Evolutionary conservation across 1,140 invertebrate genomes (phyloP), one percentile per base, ranked within the genome.

Genomic region (Zaprionus gabonicus): DNA sequence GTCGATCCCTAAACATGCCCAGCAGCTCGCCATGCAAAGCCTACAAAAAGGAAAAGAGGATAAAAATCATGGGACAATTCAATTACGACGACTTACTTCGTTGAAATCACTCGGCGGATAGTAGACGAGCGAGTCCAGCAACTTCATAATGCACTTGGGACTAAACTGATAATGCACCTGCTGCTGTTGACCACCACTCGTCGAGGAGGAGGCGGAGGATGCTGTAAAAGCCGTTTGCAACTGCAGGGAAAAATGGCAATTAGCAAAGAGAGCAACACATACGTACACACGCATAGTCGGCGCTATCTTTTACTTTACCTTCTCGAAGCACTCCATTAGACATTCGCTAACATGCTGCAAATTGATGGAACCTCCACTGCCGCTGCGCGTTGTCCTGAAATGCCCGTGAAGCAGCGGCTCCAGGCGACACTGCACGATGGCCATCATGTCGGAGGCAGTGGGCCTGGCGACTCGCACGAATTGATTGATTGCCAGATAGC

Each of bases 1-100:
- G 93, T 82, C 96, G 95, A 86, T 98, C 97, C 71, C 94, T 94
- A 92, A 98, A 98, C 78, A 98, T 94, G 75, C 96, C 93, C 27
- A 94, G 92, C 5, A 96, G 95, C 94, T 98, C 98, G 84, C 97
- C 95, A 44, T 94, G 93, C 79, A 97, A 94, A 15, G 95, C 95
- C 94, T 96, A 86, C 58, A 57, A 72, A 56, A 28, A 27, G 13
- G 0, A 3, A 4, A 36, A 20, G 13, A 10, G 12, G 20, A 36
- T 25, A 59, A 4, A 46, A 25, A 17, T 57, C 6, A 9, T 12
- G 6, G 23, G 0, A 20, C 31, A 76, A 56, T 59, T 38, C 23
- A n/a, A 66, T 75, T 65, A 31, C 38, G 20, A 34, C 17, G 41
- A 68, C 75, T 70, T 59, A 90, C 92, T 76, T 93, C 84, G 71